These are phyloP conservation scores for Potorous gilbertii DNA, from an alignment of 2,797 vertebrate genomes.

Conservation along the genomic window DNA sequence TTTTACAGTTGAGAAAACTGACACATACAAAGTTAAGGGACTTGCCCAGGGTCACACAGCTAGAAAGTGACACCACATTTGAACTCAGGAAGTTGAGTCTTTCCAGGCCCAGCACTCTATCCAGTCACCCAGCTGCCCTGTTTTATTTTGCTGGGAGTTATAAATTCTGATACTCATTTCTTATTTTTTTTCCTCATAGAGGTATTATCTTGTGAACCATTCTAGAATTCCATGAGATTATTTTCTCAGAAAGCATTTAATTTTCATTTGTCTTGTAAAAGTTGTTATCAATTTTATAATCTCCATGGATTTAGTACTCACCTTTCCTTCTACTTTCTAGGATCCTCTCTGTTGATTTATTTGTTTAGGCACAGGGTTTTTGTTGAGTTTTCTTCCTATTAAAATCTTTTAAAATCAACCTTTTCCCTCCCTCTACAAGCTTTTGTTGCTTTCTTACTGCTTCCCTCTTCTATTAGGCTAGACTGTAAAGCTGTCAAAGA, in stretches of 20 bases:
- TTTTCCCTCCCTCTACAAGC: background rate
- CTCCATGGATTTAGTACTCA: background rate
- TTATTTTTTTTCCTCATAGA: background rate
- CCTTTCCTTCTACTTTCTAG: background rate
- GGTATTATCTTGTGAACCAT: background rate
- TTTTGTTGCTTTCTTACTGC: background rate
- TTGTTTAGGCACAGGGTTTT: background rate
- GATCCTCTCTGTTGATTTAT: background rate
- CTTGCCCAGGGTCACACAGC: background rate
- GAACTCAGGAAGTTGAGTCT: background rate
- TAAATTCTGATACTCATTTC: background rate
- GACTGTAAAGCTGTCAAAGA: background rate
- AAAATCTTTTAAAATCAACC: background rate
- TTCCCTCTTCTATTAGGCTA: background rate
- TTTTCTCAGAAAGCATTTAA: background rate
- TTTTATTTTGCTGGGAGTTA: background rate
- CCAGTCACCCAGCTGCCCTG: background rate
- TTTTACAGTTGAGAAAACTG: background rate
- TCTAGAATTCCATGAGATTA: background rate
- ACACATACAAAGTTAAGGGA: background rate
- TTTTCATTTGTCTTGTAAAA: background rate
- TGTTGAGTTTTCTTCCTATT: background rate
- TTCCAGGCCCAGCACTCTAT: background rate
- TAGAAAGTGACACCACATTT: background rate
- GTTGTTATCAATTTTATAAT: background rate